phyloP scores from a whole-genome alignment of 2,797 vertebrate species.

The Chelidonichthys spinosus region DNA sequence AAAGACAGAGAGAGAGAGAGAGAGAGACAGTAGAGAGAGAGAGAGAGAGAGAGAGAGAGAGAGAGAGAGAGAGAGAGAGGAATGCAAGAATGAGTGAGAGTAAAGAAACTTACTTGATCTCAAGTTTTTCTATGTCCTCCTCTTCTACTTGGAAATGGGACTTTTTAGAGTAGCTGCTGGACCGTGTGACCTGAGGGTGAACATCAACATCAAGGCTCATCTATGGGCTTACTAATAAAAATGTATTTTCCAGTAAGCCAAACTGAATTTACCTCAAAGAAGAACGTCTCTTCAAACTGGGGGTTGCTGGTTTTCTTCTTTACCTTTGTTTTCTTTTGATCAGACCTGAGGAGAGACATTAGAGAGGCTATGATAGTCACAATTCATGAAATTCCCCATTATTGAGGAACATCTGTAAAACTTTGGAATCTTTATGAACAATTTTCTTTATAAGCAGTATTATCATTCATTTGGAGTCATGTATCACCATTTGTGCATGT shows the following conservation, averaged over 20 bases:
- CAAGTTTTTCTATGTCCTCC: conserved; percentile 98
- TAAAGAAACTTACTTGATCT: conserved; percentile 90
- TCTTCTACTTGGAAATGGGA: conserved; percentile 97
- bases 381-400: neutral
- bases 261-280: conserved; percentile 90
- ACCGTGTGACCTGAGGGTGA: conserved; percentile 90
- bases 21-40: conserved; percentile 4
- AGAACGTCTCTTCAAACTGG: conserved; percentile 96
- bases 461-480: too few relatives aligned
- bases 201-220: conserved; percentile 17
- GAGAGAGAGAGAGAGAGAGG: neutral
- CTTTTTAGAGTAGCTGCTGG: conserved; percentile 96
- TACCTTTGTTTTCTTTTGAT: conserved; percentile 99
- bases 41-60: neutral
- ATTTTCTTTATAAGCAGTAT: too few relatives aligned
- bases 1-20: neutral
- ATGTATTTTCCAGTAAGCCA: neutral
- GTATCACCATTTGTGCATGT: neutral
- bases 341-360: conserved; percentile 85
- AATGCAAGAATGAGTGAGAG: too few relatives aligned
- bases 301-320: conserved; percentile 99
- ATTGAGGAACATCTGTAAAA: neutral
- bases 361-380: conserved; percentile 3
- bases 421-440: neutral
- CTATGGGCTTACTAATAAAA: conserved; percentile 4